A percentile compares a stretch with the other conserved stretches of the same genome.
Conservation (phyloP, 2,888 invertebrate genomes). For the Euplagia quadripunctaria region DNA sequence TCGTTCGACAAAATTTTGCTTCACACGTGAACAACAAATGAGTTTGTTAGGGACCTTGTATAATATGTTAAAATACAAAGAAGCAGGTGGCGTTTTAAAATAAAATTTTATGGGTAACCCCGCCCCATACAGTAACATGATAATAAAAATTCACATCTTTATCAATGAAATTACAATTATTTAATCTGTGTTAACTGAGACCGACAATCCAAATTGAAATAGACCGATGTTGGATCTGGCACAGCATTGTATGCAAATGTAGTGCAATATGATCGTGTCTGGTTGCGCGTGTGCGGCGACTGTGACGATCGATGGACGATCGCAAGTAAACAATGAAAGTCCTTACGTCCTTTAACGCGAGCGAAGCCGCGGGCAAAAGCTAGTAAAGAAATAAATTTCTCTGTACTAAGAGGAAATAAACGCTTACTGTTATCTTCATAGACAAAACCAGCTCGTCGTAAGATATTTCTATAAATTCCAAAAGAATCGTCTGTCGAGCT, state of each 20-base stretch:
- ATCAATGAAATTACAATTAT: conserved; percentile 3
- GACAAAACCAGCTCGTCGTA: too few relatives aligned
- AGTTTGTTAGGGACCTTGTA: background rate
- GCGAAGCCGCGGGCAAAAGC: too few relatives aligned
- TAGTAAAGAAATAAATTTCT: too few relatives aligned
- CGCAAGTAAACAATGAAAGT: conserved; percentile 50
- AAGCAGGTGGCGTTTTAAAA: background rate
- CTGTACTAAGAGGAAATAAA: too few relatives aligned
- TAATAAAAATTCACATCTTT: background rate
- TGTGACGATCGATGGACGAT: conserved; percentile 54
- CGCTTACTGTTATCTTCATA: too few relatives aligned
- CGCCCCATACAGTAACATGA: background rate
- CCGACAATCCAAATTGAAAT: conserved; percentile 39
- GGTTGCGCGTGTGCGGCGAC: conserved; percentile 72
- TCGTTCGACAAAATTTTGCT: background rate
- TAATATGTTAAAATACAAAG: background rate
- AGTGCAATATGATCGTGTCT: conserved; percentile 68
- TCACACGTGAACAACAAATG: background rate
- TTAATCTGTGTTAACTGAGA: conserved; percentile 3
- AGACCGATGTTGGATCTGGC: conserved; percentile 61
- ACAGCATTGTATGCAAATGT: conserved; percentile 79
- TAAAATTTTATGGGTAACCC: background rate
- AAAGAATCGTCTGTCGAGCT: too few relatives aligned
- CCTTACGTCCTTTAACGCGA: too few relatives aligned
- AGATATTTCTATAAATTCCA: too few relatives aligned